Evolutionary conservation across 1,140 invertebrate genomes (phyloP), one percentile per base, ranked within the genome.

Genomic region (Zeugodacus cucurbitae): DNA sequence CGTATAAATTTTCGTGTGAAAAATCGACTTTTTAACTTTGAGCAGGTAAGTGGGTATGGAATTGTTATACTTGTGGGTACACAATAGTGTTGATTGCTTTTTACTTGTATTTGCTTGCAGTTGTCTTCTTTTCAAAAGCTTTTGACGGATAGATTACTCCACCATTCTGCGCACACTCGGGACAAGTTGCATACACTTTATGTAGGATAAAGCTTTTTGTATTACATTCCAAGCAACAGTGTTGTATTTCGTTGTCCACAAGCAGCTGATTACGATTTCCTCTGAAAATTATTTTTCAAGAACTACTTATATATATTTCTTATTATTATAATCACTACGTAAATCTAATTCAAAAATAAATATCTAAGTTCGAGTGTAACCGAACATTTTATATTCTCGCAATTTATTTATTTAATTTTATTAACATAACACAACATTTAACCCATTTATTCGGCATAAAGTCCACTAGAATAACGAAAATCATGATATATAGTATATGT

Each of bases 11-110:
- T 82, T 82, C 34, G 74, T 82, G n/a, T 82, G 74, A 82, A 82
- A 82, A 82, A 82, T 82, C 74, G 74, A 82, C 74, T 82, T 82
- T 82, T 82, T 82, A 82, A 82, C 74, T 34, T 48, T n/a, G 74
- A 82, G n/a, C 74, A 82, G 41, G 32, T 82, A 82, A 48, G 74
- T 82, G 74, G 44, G 74, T 82, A 82, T 48, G 74, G n/a, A 82
- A 82, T 82, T 82, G 37, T 82, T 82, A 82, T 82, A 82, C 74
- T 82, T 82, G 74, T 82, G 41, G 41, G 41, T 82, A 82, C 74
- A 82, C 41, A 82, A 82, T 82, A 44, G 74, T 54, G 74, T 82
- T 82, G 74, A 44, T 54, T 82, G n/a, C 74, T 82, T 82, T 82
- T 82, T 82, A n/a, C 74, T 54, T 82, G 26, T 82, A 82, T 82